Evolutionary conservation across 2,888 invertebrate species (phyloP), one percentile per base, ranked within the genome.

Genomic region (Byasa hedistus): DNA sequence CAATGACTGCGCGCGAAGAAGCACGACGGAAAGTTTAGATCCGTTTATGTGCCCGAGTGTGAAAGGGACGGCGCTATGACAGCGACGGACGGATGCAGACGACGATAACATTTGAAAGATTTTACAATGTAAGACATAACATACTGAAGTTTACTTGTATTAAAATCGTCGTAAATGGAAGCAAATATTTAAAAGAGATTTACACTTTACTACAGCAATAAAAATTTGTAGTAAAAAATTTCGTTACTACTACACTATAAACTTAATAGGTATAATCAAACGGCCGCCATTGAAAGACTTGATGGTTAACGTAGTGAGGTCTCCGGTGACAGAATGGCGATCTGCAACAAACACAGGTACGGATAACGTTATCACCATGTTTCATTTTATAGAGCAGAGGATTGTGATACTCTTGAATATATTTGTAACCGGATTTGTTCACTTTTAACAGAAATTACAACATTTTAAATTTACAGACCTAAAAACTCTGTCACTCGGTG

Each of bases 401-500:
- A 78, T 78, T 74, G 73, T 76, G 79, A 85, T 76, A 82, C 76
- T 75, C 85, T 88, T 89, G 82, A 79, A 78, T 79, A 86, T 89
- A 90, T 92, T 87, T 91, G 86, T 82, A 75, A 75, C 63, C 65
- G 70, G 76, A 81, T 89, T 89, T 83, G 81, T 85, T 80, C 82
- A 89, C 85, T 92, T 92, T 89, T 81, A 84, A 83, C 78, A 78
- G 78, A 78, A 84, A 84, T 75, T 84, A 81, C 73, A 79, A 73
- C 75, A 85, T 81, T 84, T 85, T 84, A 84, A 88, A 89, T 83
- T 86, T 89, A 92, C 92, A 84, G 86, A 92, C 92, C 92, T 91
- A 91, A 84, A 91, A 87, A 92, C 93, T 93, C 93, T 93, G 94
- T 94, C 93, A 91, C 93, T 92, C 93, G 93, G 92, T 92, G 92